Base-by-base conservation (phyloP, 2,797 vertebrate genomes). In the Enteromius paludinosus region DNA sequence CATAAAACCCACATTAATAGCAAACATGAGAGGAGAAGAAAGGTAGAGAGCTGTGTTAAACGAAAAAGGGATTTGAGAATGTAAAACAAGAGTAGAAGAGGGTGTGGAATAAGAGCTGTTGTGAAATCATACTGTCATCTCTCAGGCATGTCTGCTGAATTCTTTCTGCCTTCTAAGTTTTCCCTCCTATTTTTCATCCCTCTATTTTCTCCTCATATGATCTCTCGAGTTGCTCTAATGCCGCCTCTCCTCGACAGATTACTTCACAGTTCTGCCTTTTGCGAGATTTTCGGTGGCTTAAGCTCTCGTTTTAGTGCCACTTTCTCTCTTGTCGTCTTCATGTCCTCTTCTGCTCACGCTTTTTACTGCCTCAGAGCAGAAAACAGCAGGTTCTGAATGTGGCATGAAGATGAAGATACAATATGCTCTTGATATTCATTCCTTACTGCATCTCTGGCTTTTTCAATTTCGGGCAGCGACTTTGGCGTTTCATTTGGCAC, bases 41-140 rank as follows among this genome's bases (percentile, higher is more conserved):
- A 35, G 66, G 87, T 62, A 43, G 12, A 59, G 23, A 56, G 66
- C 3, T 43, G 61, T 68, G 70, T 80, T 62, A 54, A 64, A 69
- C 0, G 1, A 43, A 56, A 28, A 78, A 47, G 38, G 41, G 28
- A 65, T 77, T 77, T 49, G 59, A 18, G 59, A 47, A 70, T 77
- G 17, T 66, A 68, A 62, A 85, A 62, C 30, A 43, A 61, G 28
- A 54, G 38, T 38, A 78, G 45, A n/a, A 49, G 79, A 76, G 77
- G 77, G 78, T 86, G 84, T 81, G 70, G 49, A 68, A 54, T 78
- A 35, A 77, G 54, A 47, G 76, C 79, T 79, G 23, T 83, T 81
- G 78, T 79, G 78, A 86, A 85, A 86, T 72, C 68, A 68, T 76
- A 56, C 23, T 62, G 70, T 88, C 84, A 88, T 87, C 85, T 86